Conservation (phyloP, 2,797 vertebrate genomes). For the Coracias cyanogaster region DNA sequence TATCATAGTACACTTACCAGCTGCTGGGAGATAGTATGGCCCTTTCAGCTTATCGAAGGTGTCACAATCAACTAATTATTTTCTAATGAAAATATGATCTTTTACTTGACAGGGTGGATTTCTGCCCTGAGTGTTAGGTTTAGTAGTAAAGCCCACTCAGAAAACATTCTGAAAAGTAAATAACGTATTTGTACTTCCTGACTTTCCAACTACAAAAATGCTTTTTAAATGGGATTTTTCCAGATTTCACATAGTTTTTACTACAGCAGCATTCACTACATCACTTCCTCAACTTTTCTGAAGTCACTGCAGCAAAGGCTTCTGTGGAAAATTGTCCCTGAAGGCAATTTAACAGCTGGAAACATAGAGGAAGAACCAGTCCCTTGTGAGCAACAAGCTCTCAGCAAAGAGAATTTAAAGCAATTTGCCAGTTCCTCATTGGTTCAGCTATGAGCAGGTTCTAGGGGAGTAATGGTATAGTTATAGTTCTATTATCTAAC, state of each 20-base stretch:
- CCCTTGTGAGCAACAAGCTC: constrained; percentile 15
- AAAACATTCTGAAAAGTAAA: neutral
- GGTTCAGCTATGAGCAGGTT: neutral
- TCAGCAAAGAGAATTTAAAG: constrained; percentile 29
- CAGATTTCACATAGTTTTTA: neutral
- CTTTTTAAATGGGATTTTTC: neutral
- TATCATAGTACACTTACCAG: neutral
- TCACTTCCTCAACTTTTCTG: neutral
- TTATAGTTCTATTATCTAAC: constrained; percentile 45
- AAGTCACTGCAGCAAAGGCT: constrained; percentile 1
- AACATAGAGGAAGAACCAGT: constrained; percentile 1
- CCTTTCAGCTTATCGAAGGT: neutral
- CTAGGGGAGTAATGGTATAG: constrained; percentile 8
- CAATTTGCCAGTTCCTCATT: constrained; percentile 23
- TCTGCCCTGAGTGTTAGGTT: neutral
- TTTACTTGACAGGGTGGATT: neutral
- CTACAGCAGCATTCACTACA: neutral
- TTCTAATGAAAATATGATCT: neutral
- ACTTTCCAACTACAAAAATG: neutral
- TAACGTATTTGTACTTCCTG: neutral
- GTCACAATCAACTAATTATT: neutral
- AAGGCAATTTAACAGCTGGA: constrained; percentile 37
- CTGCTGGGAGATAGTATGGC: neutral
- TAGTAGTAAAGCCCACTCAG: neutral
- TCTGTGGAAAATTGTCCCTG: neutral